Evolutionary conservation across 1,140 invertebrate genomes (phyloP).

Genomic region (Anastrepha obliqua): DNA sequence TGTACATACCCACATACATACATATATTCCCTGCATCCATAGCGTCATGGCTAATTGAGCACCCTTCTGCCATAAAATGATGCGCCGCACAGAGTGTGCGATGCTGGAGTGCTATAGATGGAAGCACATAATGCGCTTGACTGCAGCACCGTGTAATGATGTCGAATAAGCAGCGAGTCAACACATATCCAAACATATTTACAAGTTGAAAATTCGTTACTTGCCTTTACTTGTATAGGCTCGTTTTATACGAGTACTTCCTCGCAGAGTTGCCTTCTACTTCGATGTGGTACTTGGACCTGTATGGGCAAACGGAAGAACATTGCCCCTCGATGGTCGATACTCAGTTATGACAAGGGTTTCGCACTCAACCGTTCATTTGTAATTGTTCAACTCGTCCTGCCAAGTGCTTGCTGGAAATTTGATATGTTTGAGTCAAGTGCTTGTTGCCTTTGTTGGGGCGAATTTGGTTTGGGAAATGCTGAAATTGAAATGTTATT

Average conservation of each 20-base stretch:
- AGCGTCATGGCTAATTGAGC: conserved; percentile 74
- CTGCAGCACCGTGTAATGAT: not conserved
- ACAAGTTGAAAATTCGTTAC: not conserved
- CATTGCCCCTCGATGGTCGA: not conserved
- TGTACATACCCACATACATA: too few species aligned
- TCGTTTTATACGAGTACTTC: not conserved
- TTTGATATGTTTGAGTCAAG: conserved; percentile 71
- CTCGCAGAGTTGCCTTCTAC: not conserved
- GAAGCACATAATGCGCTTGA: conserved; percentile 18
- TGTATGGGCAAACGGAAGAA: not conserved
- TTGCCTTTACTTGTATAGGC: not conserved
- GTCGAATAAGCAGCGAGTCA: not conserved
- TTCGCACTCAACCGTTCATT: conserved; percentile 47
- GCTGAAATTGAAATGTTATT: not conserved
- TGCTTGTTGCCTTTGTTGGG: conserved; percentile 66
- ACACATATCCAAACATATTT: not conserved
- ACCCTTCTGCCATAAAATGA: conserved; percentile 66
- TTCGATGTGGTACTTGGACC: not conserved
- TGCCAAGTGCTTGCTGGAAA: conserved; percentile 58
- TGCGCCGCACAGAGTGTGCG: not conserved
- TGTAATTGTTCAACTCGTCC: conserved; percentile 37
- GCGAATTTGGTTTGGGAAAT: conserved; percentile 71
- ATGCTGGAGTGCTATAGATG: not conserved
- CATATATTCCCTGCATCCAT: conserved; percentile 37
- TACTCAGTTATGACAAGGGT: conserved; percentile 49